These are phyloP conservation scores for Sebastes elongatus DNA, from an alignment of 2,797 vertebrate genomes.

Conservation along the genomic window DNA sequence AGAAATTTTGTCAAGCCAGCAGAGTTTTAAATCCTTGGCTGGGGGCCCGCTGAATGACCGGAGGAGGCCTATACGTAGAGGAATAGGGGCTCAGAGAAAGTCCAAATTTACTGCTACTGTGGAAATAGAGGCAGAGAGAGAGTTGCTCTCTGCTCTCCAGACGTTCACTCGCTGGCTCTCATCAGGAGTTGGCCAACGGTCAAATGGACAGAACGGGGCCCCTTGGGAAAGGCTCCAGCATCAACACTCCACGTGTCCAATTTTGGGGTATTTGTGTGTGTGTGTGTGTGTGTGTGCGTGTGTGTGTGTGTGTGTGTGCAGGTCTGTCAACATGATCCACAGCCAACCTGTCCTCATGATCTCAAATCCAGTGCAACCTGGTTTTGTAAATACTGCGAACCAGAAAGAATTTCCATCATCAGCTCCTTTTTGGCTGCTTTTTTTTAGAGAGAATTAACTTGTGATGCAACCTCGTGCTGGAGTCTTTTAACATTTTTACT, in stretches of 20 bases:
- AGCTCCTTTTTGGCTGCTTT: slow-evolving; percentile 47
- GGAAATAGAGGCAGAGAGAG: slow-evolving; percentile 59
- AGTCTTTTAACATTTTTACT: slow-evolving; percentile 19
- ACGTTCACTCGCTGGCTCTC: slow-evolving; percentile 68
- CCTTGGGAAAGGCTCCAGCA: slow-evolving; percentile 71
- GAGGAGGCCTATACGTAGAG: slow-evolving; percentile 48
- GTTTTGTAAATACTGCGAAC: slow-evolving; percentile 62
- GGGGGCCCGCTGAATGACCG: slow-evolving; percentile 39
- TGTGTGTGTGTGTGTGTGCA: slow-evolving; percentile 19
- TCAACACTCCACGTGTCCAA: slow-evolving; percentile 77
- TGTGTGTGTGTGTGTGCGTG: slow-evolving; percentile 13
- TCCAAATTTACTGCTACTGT: slow-evolving; percentile 76
- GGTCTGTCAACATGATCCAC: slow-evolving; percentile 60
- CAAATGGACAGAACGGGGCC: slow-evolving; percentile 70
- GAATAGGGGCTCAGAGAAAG: slow-evolving; percentile 44
- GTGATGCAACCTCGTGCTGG: slow-evolving; percentile 57
- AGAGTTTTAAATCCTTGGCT: slow-evolving; percentile 57
- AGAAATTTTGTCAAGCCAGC: slow-evolving; percentile 68
- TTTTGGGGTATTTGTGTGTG: slow-evolving; percentile 39
- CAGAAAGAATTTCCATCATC: slow-evolving; percentile 74
- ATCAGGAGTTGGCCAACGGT: slow-evolving; percentile 71
- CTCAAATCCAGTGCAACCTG: slow-evolving; percentile 61
- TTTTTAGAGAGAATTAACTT: slow-evolving; percentile 18
- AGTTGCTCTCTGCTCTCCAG: slow-evolving; percentile 56
- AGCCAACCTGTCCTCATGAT: slow-evolving; percentile 60